These are phyloP conservation scores for Falco concolor DNA, from an alignment of 2,797 vertebrate genomes.

Conservation along the genomic window DNA sequence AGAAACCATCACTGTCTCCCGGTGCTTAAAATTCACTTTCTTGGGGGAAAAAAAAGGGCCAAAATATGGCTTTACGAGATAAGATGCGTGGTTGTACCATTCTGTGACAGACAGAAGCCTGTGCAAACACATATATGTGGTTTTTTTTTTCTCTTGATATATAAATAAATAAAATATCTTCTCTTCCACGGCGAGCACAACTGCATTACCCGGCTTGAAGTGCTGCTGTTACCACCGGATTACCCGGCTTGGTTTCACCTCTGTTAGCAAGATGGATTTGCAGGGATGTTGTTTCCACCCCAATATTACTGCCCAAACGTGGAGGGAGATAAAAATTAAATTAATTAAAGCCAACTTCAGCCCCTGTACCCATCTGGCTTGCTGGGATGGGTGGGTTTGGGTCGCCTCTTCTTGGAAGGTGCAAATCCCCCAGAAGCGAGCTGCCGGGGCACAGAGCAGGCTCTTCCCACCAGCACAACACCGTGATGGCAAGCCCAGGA, in stretches of 20 bases:
- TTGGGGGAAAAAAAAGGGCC: constrained; percentile 1
- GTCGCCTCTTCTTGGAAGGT: background rate
- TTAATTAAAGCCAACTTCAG: background rate
- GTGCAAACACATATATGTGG: background rate
- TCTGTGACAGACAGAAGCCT: constrained; percentile 31
- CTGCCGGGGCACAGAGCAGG: background rate
- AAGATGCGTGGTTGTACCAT: constrained; percentile 31
- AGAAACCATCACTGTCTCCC: constrained; percentile 59
- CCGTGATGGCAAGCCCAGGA: rapidly evolving
- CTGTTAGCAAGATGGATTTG: constrained; percentile 32
- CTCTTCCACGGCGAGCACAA: background rate
- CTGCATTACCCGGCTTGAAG: background rate
- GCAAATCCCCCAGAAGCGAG: background rate
- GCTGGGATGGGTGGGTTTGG: background rate
- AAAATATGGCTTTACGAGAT: constrained; percentile 60
- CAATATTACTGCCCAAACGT: background rate
- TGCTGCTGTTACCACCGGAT: background rate
- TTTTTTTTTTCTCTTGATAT: background rate
- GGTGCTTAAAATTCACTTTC: constrained; percentile 62
- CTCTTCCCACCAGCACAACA: background rate
- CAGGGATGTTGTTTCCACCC: background rate
- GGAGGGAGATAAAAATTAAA: background rate
- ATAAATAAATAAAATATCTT: constrained; percentile 60
- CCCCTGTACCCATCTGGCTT: background rate
- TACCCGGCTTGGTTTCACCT: constrained; percentile 42